Percentiles rank a stretch among this genome's conserved stretches.
Conservation (phyloP, 2,888 invertebrate genomes). For the Leptopilina syphax region DNA sequence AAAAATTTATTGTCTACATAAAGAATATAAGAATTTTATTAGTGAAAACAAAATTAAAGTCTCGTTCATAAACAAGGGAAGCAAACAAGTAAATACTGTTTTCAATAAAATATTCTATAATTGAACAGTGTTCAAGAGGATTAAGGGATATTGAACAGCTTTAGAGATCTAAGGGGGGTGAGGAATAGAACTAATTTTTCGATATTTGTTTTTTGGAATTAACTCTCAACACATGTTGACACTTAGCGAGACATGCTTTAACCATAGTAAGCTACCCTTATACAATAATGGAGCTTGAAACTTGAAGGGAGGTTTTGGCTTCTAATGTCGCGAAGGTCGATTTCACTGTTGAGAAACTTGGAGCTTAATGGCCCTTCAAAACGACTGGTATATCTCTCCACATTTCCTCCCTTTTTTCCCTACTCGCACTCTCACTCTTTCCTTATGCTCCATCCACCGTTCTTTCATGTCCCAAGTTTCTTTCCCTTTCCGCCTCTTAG, state of each 20-base stretch:
- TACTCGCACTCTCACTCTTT: too few relatives aligned
- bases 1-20: too few relatives aligned
- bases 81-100: too few relatives aligned
- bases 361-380: conserved; percentile 48
- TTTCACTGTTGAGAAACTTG: conserved; percentile 38
- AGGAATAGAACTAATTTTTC: neutral
- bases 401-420: conserved; percentile 17
- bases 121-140: too few relatives aligned
- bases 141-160: too few relatives aligned
- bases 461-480: conserved; percentile 12
- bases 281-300: conserved; percentile 41
- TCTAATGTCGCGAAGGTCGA: conserved; percentile 41
- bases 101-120: too few relatives aligned
- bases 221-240: neutral
- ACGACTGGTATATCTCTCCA: conserved; percentile 40
- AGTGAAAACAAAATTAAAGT: too few relatives aligned
- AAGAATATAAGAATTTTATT: too few relatives aligned
- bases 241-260: conserved; percentile 8
- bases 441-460: conserved; percentile 3
- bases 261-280: conserved; percentile 33
- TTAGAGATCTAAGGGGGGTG: too few relatives aligned
- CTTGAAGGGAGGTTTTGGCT: conserved; percentile 22
- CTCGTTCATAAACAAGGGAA: too few relatives aligned
- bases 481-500: conserved; percentile 6
- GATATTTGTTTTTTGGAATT: neutral